phyloP scores from a whole-genome alignment of 1,140 invertebrate genomes.

The Uloborus diversus region DNA sequence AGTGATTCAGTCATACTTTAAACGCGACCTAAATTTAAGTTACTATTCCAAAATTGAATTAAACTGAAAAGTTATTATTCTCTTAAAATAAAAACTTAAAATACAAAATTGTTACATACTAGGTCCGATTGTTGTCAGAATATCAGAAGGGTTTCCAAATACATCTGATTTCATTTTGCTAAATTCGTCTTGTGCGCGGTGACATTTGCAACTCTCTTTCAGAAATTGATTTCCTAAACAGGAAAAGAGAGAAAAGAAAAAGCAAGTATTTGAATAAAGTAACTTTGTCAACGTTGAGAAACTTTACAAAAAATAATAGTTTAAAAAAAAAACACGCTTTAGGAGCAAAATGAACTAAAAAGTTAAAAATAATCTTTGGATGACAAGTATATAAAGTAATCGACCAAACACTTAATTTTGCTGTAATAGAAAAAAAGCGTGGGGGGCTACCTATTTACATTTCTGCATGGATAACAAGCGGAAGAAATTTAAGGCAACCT shows the following conservation, averaged over 20 bases:
- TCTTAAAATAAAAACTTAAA: not conserved
- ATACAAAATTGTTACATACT: too few species aligned
- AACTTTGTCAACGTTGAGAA: not conserved
- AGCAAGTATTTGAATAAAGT: not conserved
- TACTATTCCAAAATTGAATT: not conserved
- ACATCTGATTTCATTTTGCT: not conserved
- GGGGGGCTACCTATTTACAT: too few species aligned
- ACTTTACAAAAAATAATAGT: not conserved
- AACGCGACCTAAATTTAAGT: not conserved
- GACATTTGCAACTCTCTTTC: not conserved
- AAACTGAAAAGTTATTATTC: not conserved
- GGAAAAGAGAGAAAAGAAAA: not conserved
- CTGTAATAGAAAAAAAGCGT: too few species aligned
- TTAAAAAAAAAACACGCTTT: too few species aligned
- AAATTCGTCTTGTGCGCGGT: not conserved
- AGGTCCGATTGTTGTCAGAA: slow-evolving; percentile 10
- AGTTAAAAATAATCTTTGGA: too few species aligned
- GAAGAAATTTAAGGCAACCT: too few species aligned
- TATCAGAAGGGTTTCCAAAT: not conserved
- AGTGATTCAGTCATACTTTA: not conserved
- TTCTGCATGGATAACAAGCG: too few species aligned
- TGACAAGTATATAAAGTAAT: too few species aligned
- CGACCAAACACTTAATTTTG: too few species aligned
- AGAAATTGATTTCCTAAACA: not conserved
- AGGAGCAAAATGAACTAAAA: too few species aligned